Evolutionary conservation across 2,888 invertebrate genomes (phyloP), one percentile per base, ranked within the genome.

Genomic region (Xanthorhoe spadicearia): DNA sequence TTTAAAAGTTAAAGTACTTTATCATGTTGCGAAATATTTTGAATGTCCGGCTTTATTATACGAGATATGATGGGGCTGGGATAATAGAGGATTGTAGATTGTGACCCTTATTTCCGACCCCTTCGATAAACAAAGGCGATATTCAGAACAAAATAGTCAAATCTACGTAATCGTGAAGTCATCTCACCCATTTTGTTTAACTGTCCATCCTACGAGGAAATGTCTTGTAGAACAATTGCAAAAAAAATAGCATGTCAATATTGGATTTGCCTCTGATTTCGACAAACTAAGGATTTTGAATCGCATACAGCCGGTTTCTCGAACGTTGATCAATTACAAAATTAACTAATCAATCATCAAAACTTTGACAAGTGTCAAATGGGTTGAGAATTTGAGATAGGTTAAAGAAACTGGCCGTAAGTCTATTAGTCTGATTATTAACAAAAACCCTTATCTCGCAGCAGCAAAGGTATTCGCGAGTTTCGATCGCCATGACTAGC

Each of bases 401-500:
- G n/a, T n/a, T 23, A 23, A 23, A 23, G 23, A 23, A 23, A 23
- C 23, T 3, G 23, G 23, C 23, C 1, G 23, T 23, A 23, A 7
- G 32, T 32, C 7, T 32, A 7, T 32, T 2, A 32, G 32, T 1
- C 32, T 7, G 32, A 32, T 32, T 7, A 32, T 32, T 7, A 32
- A 7, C 32, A 32, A 32, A 32, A 32, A 32, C 32, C 32, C 32
- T 32, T 32, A 7, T 5, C 8, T 32, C 32, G 3, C 43, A 43
- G 15, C 15, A 17, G 48, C 48, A 13, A 15, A 17, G 46, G 6
- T 46, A 46, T 15, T 38, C 46, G 4, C n/a, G n/a, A 17, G 48
- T 15, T 48, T 48, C 17, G 7, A 17, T 15, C 48, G 15, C 50
- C 66, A 19, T 50, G 55, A 55, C 49, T 10, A 50, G 38, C 48